Evolutionary conservation across 1,140 invertebrate genomes (phyloP).

Genomic region (Wiebesia pumilae): DNA sequence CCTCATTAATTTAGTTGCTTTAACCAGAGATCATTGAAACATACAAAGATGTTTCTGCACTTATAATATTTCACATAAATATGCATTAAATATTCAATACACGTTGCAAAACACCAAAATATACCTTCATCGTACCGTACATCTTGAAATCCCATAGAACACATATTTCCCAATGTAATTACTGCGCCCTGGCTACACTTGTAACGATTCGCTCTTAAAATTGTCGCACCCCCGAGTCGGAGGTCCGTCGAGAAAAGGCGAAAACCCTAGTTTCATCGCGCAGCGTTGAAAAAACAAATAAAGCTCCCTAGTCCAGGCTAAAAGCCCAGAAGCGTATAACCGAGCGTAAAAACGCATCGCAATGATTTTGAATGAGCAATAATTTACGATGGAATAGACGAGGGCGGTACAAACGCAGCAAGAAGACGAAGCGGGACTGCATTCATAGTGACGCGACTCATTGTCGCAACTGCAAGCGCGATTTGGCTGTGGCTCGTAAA

Average conservation of each 20-base stretch:
- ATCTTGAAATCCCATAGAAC: too few species aligned
- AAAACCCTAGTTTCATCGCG: not conserved
- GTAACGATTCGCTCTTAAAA: conserved; percentile 15
- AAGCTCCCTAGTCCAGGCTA: conserved; percentile 15
- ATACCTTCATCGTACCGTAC: too few species aligned
- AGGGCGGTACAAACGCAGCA: too few species aligned
- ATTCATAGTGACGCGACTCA: conserved; percentile 5
- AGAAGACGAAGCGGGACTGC: not conserved
- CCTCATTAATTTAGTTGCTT: too few species aligned
- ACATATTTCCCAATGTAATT: not conserved
- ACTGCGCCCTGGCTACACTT: not conserved
- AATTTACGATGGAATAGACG: not conserved
- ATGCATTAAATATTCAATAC: too few species aligned
- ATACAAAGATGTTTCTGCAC: too few species aligned
- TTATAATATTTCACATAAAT: too few species aligned
- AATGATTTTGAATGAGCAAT: conserved; percentile 39
- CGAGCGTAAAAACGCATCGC: not conserved
- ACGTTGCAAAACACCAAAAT: too few species aligned
- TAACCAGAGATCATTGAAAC: too few species aligned
- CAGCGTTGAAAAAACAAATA: not conserved
- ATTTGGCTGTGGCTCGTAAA: not conserved
- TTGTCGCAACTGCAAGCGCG: not conserved
- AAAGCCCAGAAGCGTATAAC: not conserved
- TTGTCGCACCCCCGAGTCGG: not conserved
- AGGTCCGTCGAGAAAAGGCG: not conserved